These are phyloP conservation scores for silkworm (Bombyx mori) DNA, from an alignment of 1,140 invertebrate species.

Conservation along the genomic window ASM3026992v2 NC_085112.1:15232001-15232500, in stretches of 20 bases:
- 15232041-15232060: conserved; percentile 95
- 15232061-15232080: conserved; percentile 96
- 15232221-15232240: conserved; percentile 92
- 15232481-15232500: conserved; percentile 51
- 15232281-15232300: conserved; percentile 92
- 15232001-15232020: conserved; percentile 95
- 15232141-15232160: conserved; percentile 95
- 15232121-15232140: conserved; percentile 93
- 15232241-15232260: conserved; percentile 95
- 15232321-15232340: conserved; percentile 95
- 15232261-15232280: conserved; percentile 97
- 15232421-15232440: conserved; percentile 88
- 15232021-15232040: conserved; percentile 92
- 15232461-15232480: conserved; percentile 85
- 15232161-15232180: conserved; percentile 98
- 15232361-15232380: conserved; percentile 87
- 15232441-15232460: conserved; percentile 90
- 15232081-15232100: conserved; percentile 96
- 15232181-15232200: conserved; percentile 94
- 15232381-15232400: conserved; percentile 93
- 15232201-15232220: conserved; percentile 92
- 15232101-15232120: conserved; percentile 94
- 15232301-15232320: conserved; percentile 95
- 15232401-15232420: conserved; percentile 83
- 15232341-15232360: conserved; percentile 88